Evolutionary conservation across 2,888 invertebrate species (phyloP).

Genomic region (Odontomyia ornata): DNA sequence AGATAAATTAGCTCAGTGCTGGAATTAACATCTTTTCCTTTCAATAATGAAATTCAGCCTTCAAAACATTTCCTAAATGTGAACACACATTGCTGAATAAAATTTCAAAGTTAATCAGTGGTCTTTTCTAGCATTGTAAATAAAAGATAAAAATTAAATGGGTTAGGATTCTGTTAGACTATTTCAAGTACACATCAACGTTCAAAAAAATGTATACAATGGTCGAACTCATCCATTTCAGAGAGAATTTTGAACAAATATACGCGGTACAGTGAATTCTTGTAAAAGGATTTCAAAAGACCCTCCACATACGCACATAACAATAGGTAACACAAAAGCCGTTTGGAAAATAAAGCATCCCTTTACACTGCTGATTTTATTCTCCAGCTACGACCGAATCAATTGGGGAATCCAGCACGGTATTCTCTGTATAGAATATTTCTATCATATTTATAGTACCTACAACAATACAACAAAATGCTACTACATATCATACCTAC

Average conservation of each 20-base stretch:
- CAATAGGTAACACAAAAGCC: slow-evolving; percentile 17
- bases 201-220: slow-evolving; percentile 24
- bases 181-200: neutral
- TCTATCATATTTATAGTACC: slow-evolving; percentile 22
- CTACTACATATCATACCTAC: slow-evolving; percentile 11
- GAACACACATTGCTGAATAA: too few species aligned
- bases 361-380: slow-evolving; percentile 40
- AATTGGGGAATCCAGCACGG: slow-evolving; percentile 27
- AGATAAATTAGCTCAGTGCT: too few species aligned
- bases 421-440: slow-evolving; percentile 30
- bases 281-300: slow-evolving; percentile 34
- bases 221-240: slow-evolving; percentile 19
- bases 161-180: too few species aligned
- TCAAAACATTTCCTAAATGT: too few species aligned
- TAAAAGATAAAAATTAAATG: too few species aligned
- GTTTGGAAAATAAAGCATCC: slow-evolving; percentile 42
- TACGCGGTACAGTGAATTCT: neutral
- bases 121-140: too few species aligned
- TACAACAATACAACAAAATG: slow-evolving; percentile 24
- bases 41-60: too few species aligned
- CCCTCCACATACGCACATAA: neutral
- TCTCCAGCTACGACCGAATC: slow-evolving; percentile 23
- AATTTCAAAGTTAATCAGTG: too few species aligned
- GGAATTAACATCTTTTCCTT: too few species aligned
- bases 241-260: slow-evolving; percentile 5